phyloP scores from a whole-genome alignment of 2,113 vertebrate species.

The Picathartes gymnocephalus region DNA sequence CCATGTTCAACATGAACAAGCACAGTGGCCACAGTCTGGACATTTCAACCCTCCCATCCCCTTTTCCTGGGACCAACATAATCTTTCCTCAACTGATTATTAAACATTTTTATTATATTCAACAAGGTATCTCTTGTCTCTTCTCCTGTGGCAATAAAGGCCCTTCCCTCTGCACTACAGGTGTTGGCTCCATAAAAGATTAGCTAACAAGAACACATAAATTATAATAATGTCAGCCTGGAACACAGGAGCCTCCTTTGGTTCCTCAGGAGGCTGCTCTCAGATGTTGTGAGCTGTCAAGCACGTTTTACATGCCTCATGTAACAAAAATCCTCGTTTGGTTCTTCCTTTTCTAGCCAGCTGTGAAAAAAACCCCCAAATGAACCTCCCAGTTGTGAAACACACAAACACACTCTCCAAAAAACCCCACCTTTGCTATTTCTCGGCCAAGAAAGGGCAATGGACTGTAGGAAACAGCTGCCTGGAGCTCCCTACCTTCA shows the following conservation, averaged over 20 bases:
- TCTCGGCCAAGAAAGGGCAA: neutral
- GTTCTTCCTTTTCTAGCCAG: neutral
- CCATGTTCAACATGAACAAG: neutral
- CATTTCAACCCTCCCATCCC: neutral
- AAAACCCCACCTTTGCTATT: neutral
- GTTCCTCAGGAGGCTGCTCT: neutral
- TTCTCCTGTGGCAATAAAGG: neutral
- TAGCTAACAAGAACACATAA: neutral
- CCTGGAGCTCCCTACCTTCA: neutral
- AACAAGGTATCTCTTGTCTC: neutral
- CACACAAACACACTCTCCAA: neutral
- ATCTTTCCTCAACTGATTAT: neutral
- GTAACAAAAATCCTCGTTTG: neutral
- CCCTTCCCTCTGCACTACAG: neutral
- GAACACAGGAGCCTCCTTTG: neutral
- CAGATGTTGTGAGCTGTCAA: neutral
- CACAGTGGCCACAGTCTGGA: fast-evolving
- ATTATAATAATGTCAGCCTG: neutral
- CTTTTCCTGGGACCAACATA: neutral
- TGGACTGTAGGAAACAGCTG: neutral
- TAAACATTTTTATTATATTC: neutral
- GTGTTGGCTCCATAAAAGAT: neutral
- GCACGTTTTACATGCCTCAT: neutral
- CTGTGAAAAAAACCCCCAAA: neutral
- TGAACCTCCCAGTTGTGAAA: neutral